Evolutionary conservation across 2,113 vertebrate species (phyloP).

Genomic region (Ursus arctos): DNA sequence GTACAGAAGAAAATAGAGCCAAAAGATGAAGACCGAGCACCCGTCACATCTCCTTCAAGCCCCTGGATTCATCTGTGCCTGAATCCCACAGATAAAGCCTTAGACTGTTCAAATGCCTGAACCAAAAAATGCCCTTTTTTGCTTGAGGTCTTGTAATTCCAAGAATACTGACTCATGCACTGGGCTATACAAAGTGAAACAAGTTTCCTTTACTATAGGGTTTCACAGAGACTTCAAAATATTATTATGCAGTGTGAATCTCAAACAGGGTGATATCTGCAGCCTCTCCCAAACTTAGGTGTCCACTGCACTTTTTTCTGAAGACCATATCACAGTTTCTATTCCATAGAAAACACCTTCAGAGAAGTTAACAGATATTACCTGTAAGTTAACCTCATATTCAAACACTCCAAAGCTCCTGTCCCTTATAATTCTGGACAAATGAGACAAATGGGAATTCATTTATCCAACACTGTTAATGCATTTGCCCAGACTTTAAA

Average conservation of each 20-base stretch:
- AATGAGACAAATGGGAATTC: constrained; percentile 70
- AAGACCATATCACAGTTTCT: neutral
- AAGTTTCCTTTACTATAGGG: neutral
- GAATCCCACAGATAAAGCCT: neutral
- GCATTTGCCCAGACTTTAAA: constrained; percentile 66
- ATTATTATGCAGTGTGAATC: neutral
- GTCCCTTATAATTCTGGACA: constrained; percentile 60
- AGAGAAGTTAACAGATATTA: constrained; percentile 27
- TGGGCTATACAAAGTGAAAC: constrained; percentile 7
- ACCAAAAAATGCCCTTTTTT: neutral
- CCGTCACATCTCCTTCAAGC: neutral
- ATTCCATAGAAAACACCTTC: constrained; percentile 39
- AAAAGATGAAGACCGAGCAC: neutral
- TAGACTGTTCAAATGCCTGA: neutral
- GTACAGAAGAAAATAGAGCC: neutral
- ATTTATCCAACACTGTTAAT: constrained; percentile 61
- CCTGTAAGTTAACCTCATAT: constrained; percentile 46
- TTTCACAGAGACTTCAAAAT: constrained; percentile 37
- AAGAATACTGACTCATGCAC: neutral
- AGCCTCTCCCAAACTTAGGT: neutral
- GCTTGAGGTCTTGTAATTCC: neutral
- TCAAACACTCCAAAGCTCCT: constrained; percentile 55
- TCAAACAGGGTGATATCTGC: neutral
- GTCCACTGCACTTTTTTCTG: neutral
- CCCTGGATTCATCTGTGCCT: neutral